phyloP scores from a whole-genome alignment of 2,113 vertebrate species.

The Shinisaurus crocodilurus region DNA sequence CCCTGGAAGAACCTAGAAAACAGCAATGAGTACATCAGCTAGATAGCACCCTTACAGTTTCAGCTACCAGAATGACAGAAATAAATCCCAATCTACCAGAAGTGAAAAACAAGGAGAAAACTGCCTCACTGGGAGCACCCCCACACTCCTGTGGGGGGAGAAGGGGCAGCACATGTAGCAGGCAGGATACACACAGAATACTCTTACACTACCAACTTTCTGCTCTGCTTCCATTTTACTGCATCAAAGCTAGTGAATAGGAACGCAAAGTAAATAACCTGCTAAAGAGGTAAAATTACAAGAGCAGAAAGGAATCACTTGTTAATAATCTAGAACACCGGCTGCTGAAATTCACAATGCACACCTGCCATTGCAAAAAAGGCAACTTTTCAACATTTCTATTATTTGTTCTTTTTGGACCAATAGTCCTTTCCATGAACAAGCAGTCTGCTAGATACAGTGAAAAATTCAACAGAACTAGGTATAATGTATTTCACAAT shows the following conservation, averaged over 20 bases:
- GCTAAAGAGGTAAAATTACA: background rate
- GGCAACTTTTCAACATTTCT: background rate
- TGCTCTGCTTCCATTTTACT: background rate
- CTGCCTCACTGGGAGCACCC: background rate
- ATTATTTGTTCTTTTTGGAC: background rate
- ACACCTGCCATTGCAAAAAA: background rate
- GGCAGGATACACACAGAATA: background rate
- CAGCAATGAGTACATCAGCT: conserved; percentile 3
- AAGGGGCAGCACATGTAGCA: background rate
- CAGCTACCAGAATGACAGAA: background rate
- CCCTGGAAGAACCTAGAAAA: conserved; percentile 87
- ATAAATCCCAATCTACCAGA: background rate
- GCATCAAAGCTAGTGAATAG: background rate
- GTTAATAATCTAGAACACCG: too few relatives aligned
- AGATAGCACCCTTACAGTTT: background rate
- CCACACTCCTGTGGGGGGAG: background rate
- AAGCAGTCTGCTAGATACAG: background rate
- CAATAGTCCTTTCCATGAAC: background rate
- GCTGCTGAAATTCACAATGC: background rate
- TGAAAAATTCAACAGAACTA: background rate
- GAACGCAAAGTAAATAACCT: background rate
- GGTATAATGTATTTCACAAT: background rate
- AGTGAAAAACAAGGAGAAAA: background rate
- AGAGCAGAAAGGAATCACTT: background rate
- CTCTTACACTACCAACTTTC: background rate